Base-by-base conservation (phyloP, 2,888 invertebrate species). In the Hyalella azteca region DNA sequence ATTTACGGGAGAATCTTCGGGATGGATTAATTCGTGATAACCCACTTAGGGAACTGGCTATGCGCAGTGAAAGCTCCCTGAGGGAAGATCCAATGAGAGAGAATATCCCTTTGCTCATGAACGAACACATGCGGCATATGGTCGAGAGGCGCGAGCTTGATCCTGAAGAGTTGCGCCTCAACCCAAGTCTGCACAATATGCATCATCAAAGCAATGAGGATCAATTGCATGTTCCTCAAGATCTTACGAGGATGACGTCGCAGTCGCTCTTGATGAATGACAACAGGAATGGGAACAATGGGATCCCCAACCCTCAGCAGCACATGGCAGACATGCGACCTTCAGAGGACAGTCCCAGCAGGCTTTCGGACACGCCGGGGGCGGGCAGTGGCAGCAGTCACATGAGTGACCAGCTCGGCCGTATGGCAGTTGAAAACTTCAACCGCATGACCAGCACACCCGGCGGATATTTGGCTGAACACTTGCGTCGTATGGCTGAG, bases 341-440 rank as follows among this genome's bases (percentile, higher is more conserved):
- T 7, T 78, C 83, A n/a, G 80, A 78, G 13, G 84, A 84, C 79
- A 82, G 82, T 60, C 84, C 84, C 19, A 81, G 82, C 19, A 77
- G 84, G 3, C 77, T 83, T 3, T 81, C 79, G 15, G 82, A 84
- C 60, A 84, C 84, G 1, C 84, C 84, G 4, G 66, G 66, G 5
- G 66, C 36, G 19, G 36, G 13, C 7, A 66, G 66, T 19, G 66
- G 66, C 19, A 45, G 40, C 45, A 73, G 39, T 36, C 84, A 84
- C 60, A 84, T 84, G 82, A 59, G 79, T 1, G 84, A 84, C 36
- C 81, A 84, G 41, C 40, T 84, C 5, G 81, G 82, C 2, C 78
- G 84, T 9, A 84, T 84, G 84, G 81, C 84, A 22, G 81, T 80
- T 15, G 84, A 84, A 77, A 84, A 84, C 77, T 84, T 84, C 45